Evolutionary conservation across 1,140 invertebrate species (phyloP).

Genomic region (Drosophila jambulina): DNA sequence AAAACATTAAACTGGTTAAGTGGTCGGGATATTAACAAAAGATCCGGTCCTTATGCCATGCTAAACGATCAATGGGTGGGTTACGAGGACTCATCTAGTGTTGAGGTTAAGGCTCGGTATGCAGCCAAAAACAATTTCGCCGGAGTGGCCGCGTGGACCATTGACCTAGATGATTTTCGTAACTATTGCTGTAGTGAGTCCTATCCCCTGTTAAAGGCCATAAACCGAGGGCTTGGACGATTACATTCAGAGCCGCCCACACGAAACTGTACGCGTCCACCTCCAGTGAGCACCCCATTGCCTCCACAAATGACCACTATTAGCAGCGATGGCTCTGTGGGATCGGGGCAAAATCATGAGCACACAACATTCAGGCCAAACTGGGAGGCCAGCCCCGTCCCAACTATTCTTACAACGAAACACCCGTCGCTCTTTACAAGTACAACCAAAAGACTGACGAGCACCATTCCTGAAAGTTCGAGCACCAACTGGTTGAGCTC

Average conservation of each 20-base stretch:
- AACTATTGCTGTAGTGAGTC: conserved; percentile 92
- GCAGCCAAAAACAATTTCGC: conserved; percentile 90
- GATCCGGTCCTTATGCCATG: conserved; percentile 91
- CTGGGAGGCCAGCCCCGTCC: conserved; percentile 84
- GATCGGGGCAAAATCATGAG: conserved; percentile 50
- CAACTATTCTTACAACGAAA: conserved; percentile 55
- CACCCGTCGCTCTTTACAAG: conserved; percentile 13
- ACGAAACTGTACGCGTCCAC: conserved; percentile 88
- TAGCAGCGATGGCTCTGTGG: conserved; percentile 76
- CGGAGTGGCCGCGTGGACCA: conserved; percentile 94
- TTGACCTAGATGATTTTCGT: conserved; percentile 95
- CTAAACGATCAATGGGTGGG: conserved; percentile 95
- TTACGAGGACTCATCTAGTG: conserved; percentile 92
- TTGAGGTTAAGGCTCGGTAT: conserved; percentile 88
- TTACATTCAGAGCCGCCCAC: conserved; percentile 86
- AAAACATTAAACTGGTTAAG: conserved; percentile 88
- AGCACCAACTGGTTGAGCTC: conserved; percentile 78
- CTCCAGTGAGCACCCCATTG: conserved; percentile 89
- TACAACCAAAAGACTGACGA: conserved; percentile 59
- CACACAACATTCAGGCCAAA: conserved; percentile 86
- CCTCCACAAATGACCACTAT: conserved; percentile 90
- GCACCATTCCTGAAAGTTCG: conserved; percentile 18
- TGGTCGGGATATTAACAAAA: conserved; percentile 85
- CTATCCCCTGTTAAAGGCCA: conserved; percentile 90
- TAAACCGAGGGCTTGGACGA: conserved; percentile 91